These are phyloP conservation scores for Mungos mungo DNA, from an alignment of 2,113 vertebrate species.

Conservation along the genomic window DNA sequence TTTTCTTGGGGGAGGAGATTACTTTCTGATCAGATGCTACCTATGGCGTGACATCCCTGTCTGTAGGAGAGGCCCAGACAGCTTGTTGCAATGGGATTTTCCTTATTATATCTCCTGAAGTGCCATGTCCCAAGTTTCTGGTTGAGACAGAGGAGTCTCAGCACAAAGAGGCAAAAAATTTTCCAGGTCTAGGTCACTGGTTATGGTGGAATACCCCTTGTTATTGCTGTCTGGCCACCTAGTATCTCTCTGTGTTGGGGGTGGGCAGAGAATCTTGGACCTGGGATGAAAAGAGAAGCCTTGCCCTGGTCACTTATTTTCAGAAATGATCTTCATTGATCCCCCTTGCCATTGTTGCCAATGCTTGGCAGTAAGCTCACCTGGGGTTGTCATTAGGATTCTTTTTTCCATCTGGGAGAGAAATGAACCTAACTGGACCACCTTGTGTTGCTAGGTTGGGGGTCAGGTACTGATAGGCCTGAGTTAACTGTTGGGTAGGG, in stretches of 20 bases:
- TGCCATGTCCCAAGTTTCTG: not conserved
- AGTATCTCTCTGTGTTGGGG: not conserved
- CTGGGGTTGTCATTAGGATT: not conserved
- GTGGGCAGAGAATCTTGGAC: not conserved
- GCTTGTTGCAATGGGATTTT: not conserved
- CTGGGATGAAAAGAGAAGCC: not conserved
- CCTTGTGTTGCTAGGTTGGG: not conserved
- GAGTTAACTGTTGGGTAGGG: not conserved
- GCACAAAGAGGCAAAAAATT: not conserved
- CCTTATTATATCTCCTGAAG: not conserved
- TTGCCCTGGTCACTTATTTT: not conserved
- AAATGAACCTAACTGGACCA: not conserved
- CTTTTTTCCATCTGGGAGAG: not conserved
- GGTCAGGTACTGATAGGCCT: not conserved
- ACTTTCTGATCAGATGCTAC: not conserved
- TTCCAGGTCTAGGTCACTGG: not conserved
- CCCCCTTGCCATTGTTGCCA: not conserved
- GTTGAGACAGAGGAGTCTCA: not conserved
- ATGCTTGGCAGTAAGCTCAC: not conserved
- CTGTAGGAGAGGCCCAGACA: not conserved
- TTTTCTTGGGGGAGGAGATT: not conserved
- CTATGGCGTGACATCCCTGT: not conserved
- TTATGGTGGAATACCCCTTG: not conserved
- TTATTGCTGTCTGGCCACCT: not conserved
- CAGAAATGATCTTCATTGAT: not conserved